These are phyloP conservation scores for Piscicola geometra DNA, from an alignment of 2,888 invertebrate species.

Conservation along the genomic window DNA sequence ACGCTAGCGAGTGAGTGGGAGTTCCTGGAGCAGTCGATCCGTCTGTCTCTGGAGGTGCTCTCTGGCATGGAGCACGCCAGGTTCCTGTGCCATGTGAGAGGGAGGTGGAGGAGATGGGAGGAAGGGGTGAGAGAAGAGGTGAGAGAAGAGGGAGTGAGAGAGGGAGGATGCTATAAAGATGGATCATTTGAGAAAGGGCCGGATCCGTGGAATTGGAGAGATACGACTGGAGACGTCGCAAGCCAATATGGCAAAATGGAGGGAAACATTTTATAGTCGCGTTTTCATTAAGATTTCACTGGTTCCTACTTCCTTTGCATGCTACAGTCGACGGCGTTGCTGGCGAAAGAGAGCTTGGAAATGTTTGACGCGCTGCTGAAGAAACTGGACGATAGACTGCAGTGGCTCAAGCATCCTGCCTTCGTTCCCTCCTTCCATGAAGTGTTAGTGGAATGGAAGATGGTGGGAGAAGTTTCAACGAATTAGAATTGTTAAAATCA, in stretches of 20 bases:
- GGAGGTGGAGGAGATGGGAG: no score
- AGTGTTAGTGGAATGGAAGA: slow-evolving; percentile 35
- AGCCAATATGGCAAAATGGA: no score
- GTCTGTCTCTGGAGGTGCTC: slow-evolving; percentile 74
- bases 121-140: no score
- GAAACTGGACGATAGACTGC: slow-evolving; percentile 35
- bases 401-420: slow-evolving; percentile 39
- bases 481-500: no score
- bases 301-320: neutral
- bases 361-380: slow-evolving; percentile 43
- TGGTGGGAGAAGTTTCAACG: no score
- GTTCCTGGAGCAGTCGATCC: slow-evolving; percentile 68
- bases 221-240: no score
- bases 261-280: no score
- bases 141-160: no score
- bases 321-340: slow-evolving; percentile 42
- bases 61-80: slow-evolving; percentile 63
- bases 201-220: no score
- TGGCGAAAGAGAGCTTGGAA: slow-evolving; percentile 37
- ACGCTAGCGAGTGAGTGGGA: slow-evolving; percentile 42
- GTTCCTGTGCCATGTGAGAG: slow-evolving; percentile 44
- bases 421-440: slow-evolving; percentile 44
- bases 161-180: no score
- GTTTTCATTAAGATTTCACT: no score
- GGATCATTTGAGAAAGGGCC: neutral